Evolutionary conservation across 2,888 invertebrate genomes (phyloP).

Genomic region (Theristus sp.): DNA sequence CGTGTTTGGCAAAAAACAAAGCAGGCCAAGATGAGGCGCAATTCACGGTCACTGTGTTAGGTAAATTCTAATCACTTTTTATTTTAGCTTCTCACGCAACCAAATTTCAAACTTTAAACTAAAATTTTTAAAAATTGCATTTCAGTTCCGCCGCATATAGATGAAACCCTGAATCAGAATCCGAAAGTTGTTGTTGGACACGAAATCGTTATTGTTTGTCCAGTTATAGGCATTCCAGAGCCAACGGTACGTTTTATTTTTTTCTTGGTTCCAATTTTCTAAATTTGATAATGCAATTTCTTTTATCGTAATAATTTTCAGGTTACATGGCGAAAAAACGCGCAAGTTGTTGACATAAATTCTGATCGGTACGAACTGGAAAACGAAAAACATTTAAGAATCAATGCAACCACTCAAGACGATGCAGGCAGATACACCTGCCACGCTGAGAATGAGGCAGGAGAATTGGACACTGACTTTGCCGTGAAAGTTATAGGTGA

Average conservation of each 20-base stretch:
- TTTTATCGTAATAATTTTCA: slow-evolving; percentile 2
- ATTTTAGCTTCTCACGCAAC: not conserved
- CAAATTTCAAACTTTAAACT: not conserved
- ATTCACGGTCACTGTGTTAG: slow-evolving; percentile 38
- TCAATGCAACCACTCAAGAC: slow-evolving; percentile 35
- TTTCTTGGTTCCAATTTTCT: too few species aligned
- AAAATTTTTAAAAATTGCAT: not conserved
- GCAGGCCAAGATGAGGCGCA: slow-evolving; percentile 41
- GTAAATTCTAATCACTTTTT: slow-evolving; percentile 13
- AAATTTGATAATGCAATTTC: not conserved
- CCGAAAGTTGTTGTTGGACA: slow-evolving; percentile 36
- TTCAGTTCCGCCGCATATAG: slow-evolving; percentile 21
- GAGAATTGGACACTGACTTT: slow-evolving; percentile 38
- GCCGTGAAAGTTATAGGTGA: slow-evolving; percentile 42
- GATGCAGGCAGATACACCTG: slow-evolving; percentile 46
- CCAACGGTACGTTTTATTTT: slow-evolving; percentile 30
- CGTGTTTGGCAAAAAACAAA: slow-evolving; percentile 46
- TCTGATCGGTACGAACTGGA: slow-evolving; percentile 7
- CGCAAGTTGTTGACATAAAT: slow-evolving; percentile 1
- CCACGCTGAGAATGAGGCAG: slow-evolving; percentile 40
- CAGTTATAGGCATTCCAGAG: slow-evolving; percentile 36
- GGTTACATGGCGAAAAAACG: slow-evolving; percentile 13
- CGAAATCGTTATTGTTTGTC: slow-evolving; percentile 39
- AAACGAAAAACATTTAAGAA: slow-evolving; percentile 9
- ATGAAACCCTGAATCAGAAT: slow-evolving; percentile 24